Evolutionary conservation across 1,140 invertebrate species (phyloP).

Genomic region (Drosophila tani): DNA sequence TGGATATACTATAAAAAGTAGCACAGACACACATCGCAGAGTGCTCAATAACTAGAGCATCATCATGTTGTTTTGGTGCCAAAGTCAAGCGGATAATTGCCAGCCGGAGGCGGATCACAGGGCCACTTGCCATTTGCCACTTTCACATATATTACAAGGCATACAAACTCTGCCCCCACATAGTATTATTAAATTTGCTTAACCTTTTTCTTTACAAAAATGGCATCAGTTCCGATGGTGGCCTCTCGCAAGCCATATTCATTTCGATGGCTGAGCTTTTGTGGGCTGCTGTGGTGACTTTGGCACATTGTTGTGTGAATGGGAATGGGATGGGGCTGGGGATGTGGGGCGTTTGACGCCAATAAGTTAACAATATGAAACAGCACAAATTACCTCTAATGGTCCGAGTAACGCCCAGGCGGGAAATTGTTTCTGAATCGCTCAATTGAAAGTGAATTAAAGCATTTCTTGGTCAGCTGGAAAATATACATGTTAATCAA

Average conservation of each 20-base stretch:
- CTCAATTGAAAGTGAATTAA: constrained; percentile 28
- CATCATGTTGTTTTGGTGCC: constrained; percentile 48
- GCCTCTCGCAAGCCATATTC: constrained; percentile 50
- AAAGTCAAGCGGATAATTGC: constrained; percentile 71
- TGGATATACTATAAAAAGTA: constrained; percentile 3
- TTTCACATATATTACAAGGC: constrained; percentile 36
- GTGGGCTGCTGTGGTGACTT: constrained; percentile 30
- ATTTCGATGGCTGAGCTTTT: constrained; percentile 41
- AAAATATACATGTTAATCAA: constrained; percentile 38
- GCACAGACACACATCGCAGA: constrained; percentile 1
- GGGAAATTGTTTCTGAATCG: constrained; percentile 38
- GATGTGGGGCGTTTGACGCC: constrained; percentile 63
- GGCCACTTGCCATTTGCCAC: constrained; percentile 42
- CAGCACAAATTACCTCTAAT: constrained; percentile 41
- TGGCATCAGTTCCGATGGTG: constrained; percentile 44
- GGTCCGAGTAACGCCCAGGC: constrained; percentile 49
- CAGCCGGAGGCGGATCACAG: constrained; percentile 59
- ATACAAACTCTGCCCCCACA: constrained; percentile 52
- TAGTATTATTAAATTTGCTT: constrained; percentile 50
- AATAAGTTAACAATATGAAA: constrained; percentile 48
- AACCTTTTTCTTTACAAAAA: constrained; percentile 53
- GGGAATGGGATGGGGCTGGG: not conserved
- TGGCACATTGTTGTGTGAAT: constrained; percentile 18
- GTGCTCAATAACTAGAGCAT: constrained; percentile 43
- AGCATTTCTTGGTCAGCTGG: constrained; percentile 35